Evolutionary conservation across 2,113 vertebrate species (phyloP), one percentile per base, ranked within the genome.

Genomic region (Egretta garzetta): DNA sequence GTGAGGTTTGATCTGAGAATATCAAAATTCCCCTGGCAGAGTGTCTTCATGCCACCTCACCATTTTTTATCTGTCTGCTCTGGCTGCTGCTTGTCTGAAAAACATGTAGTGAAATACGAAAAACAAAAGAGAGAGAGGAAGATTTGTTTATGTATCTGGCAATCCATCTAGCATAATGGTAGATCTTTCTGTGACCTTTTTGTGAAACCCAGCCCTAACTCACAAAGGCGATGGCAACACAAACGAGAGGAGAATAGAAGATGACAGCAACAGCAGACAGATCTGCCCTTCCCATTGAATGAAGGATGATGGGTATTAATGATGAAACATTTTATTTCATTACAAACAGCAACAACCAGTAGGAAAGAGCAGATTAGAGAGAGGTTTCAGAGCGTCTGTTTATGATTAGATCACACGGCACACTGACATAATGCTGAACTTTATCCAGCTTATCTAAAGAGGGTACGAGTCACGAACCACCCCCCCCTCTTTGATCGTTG

Each of bases 291-390:
- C 91, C 37, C 73, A 14, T 52, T 92, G 93, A 94, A 96, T 91
- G 82, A 94, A 93, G 70, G 86, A 85, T 94, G 97, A 92, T 1
- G 12, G 73, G 91, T 93, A 91, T 96, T 95, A 96, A 96, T 75
- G 87, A 93, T 55, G 94, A 93, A 90, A 75, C 72, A 67, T 86
- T 96, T 90, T 95, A 91, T 96, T 95, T 96, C 84, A 93, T 96
- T 96, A 96, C 79, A 66, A 96, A 22, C 80, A 49, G 35, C 0
- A 7, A 77, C 83, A 92, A 80, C 39, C 90, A 71, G 86, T 86
- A 95, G 76, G 73, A 67, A 70, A 62, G 87, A 90, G 76, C 86
- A 95, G 93, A 95, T 93, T 82, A 93, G 66, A 80, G 67, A 71
- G 91, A 56, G 70, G 50, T 74, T 96, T 94, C 89, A 82, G 82